These are phyloP conservation scores for Drosophila murphyi DNA, from an alignment of 1,140 invertebrate genomes.

Conservation along the genomic window DNA sequence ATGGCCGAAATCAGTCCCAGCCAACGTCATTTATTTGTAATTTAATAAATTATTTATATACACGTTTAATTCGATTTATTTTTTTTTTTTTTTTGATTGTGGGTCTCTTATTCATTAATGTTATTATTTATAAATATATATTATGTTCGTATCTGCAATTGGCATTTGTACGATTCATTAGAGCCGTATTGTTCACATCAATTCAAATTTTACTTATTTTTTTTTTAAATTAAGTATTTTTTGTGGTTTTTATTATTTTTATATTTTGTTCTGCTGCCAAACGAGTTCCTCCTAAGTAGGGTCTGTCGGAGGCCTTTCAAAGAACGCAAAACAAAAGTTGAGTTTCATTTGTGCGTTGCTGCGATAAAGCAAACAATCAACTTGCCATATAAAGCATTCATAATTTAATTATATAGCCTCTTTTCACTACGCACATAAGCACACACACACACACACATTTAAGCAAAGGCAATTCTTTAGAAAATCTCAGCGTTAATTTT, in stretches of 20 bases:
- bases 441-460: slow-evolving; percentile 20
- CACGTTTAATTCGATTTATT: slow-evolving; percentile 59
- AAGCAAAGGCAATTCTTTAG: slow-evolving; percentile 61
- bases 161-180: slow-evolving; percentile 70
- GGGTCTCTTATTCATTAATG: slow-evolving; percentile 59
- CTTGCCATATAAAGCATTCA: slow-evolving; percentile 79
- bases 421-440: slow-evolving; percentile 35
- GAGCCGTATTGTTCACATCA: slow-evolving; percentile 65
- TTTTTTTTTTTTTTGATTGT: background rate
- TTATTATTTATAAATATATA: slow-evolving; percentile 50
- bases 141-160: slow-evolving; percentile 22
- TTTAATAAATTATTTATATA: slow-evolving; percentile 81
- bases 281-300: slow-evolving; percentile 64
- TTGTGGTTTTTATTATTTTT: slow-evolving; percentile 30
- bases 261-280: slow-evolving; percentile 44
- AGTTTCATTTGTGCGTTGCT: slow-evolving; percentile 41
- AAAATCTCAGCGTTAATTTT: slow-evolving; percentile 71
- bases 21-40: slow-evolving; percentile 64
- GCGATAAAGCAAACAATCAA: slow-evolving; percentile 73
- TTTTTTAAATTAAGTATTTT: slow-evolving; percentile 65
- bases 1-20: slow-evolving; percentile 63
- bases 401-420: slow-evolving; percentile 79
- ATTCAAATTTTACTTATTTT: slow-evolving; percentile 43
- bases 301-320: slow-evolving; percentile 55
- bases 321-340: slow-evolving; percentile 67